Evolutionary conservation across 2,113 vertebrate species (phyloP).

Genomic region (Psophia crepitans): DNA sequence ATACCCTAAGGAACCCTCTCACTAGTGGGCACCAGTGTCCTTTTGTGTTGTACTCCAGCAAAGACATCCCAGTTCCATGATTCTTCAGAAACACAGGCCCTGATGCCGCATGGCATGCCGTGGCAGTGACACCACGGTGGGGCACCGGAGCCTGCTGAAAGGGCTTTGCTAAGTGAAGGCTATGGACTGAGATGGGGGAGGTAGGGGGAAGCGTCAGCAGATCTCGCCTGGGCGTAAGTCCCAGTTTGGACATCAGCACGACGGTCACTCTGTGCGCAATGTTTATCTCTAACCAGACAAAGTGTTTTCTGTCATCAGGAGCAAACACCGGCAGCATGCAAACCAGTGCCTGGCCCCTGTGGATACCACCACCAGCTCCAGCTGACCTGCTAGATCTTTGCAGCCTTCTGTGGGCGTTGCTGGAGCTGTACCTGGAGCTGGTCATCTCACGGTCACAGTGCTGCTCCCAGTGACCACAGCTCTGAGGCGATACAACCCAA

Average conservation of each 20-base stretch:
- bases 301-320: background rate
- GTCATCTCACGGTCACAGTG: fast-evolving
- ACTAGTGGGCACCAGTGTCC: background rate
- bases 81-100: background rate
- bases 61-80: too few species aligned
- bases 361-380: background rate
- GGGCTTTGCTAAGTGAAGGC: background rate
- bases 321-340: background rate
- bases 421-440: too few species aligned
- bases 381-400: background rate
- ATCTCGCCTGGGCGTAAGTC: background rate
- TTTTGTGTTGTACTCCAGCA: background rate
- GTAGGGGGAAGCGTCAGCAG: too few species aligned
- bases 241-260: background rate
- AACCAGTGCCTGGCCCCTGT: fast-evolving
- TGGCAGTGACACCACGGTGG: background rate
- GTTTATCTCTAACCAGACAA: too few species aligned
- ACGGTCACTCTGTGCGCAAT: background rate
- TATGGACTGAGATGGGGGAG: background rate
- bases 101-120: too few species aligned
- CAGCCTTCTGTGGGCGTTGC: background rate
- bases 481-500: background rate
- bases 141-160: background rate
- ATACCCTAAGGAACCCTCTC: too few species aligned
- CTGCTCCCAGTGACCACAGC: background rate